Percentiles rank a stretch among this genome's conserved stretches.
Conservation (phyloP, 2,113 vertebrate genomes). For the Hippolais icterina region DNA sequence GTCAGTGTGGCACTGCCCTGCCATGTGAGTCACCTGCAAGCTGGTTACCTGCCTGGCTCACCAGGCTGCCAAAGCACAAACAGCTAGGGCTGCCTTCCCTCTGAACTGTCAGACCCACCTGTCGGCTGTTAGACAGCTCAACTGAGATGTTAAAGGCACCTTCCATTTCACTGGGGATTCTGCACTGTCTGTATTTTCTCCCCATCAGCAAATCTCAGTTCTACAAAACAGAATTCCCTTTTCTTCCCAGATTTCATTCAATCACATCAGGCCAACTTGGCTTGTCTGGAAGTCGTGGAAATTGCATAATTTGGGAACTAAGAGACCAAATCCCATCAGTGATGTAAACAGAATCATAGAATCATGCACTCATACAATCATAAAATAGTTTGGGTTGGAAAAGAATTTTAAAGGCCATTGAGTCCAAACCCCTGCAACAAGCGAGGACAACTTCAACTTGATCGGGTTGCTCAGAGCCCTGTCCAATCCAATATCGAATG, state of each 20-base stretch:
- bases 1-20: not conserved
- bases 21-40: fast-evolving
- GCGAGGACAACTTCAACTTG: not conserved
- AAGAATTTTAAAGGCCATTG: not conserved
- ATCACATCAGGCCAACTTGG: not conserved
- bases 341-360: not conserved
- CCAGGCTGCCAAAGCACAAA: not conserved
- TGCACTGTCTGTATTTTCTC: not conserved
- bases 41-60: not conserved
- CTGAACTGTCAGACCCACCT: not conserved
- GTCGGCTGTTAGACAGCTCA: not conserved
- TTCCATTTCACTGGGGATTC: not conserved
- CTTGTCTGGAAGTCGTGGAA: not conserved
- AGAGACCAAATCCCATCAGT: not conserved
- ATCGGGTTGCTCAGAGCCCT: not conserved
- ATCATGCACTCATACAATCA: not conserved
- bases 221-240: not conserved
- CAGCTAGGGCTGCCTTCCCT: not conserved
- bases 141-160: not conserved
- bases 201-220: not conserved
- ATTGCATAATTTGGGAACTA: not conserved
- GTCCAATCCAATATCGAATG: not conserved
- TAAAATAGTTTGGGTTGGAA: not conserved
- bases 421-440: not conserved
- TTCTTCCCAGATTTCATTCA: not conserved